Conservation (phyloP, 2,888 invertebrate species). For the Entomobrya proxima region DNA sequence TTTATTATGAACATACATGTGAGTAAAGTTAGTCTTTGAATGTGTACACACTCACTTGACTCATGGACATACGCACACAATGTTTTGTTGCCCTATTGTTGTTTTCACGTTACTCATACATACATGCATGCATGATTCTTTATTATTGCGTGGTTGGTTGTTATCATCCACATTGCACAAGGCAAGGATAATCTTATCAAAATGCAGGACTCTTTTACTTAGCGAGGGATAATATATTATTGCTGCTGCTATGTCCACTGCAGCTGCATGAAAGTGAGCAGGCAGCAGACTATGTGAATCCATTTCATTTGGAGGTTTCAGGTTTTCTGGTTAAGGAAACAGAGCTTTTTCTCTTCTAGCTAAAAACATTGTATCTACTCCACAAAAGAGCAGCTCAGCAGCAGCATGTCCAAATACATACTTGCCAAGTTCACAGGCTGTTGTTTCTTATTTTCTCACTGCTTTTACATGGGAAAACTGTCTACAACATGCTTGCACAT, state of each 20-base stretch:
- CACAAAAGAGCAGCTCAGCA: neutral
- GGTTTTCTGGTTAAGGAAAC: slow-evolving; percentile 29
- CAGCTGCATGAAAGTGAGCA: neutral
- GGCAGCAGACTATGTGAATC: slow-evolving; percentile 32
- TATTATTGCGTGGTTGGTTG: neutral
- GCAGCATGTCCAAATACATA: neutral
- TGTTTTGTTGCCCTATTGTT: neutral
- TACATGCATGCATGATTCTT: neutral
- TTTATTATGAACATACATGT: neutral
- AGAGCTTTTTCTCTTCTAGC: neutral
- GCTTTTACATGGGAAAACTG: slow-evolving; percentile 29
- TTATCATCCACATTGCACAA: slow-evolving; percentile 22
- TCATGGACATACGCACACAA: neutral
- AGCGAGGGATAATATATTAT: slow-evolving; percentile 30
- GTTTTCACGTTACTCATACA: slow-evolving; percentile 2
- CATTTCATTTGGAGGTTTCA: slow-evolving; percentile 51
- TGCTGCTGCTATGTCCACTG: neutral
- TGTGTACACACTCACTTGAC: slow-evolving; percentile 20
- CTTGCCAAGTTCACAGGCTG: neutral
- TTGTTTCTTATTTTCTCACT: neutral
- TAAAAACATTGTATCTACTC: slow-evolving; percentile 5
- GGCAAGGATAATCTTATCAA: slow-evolving; percentile 61
- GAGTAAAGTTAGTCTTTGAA: neutral
- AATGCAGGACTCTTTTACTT: slow-evolving; percentile 56
- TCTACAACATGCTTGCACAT: slow-evolving; percentile 60